Evolutionary conservation across 2,888 invertebrate species (phyloP), one percentile per base, ranked within the genome.

Genomic region (Drosophila robusta): DNA sequence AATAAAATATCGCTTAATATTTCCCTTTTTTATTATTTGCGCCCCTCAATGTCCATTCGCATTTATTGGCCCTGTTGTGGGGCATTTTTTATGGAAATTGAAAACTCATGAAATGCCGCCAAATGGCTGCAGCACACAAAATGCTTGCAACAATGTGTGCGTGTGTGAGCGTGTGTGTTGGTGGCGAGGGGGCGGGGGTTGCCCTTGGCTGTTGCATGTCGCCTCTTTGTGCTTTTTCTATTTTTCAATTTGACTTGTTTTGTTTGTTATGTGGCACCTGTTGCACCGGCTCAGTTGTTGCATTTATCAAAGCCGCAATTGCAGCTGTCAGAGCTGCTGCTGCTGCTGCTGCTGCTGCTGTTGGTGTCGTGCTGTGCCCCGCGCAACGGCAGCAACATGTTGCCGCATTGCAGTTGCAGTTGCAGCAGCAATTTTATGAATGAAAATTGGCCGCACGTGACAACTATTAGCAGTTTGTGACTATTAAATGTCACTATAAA

Each of bases 401-500:
- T 62, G 72, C 63, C 9, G 70, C 58, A 49, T 24, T 66, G 39
- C 56, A 65, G 50, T 58, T 56, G 63, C 63, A 47, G 51, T 63
- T 51, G 62, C 63, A 47, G 51, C 61, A 49, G 62, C 65, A 42
- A 57, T 88, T 83, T 83, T 82, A 88, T 83, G 88, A 88, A 83
- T 83, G 88, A 71, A 83, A 76, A 70, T 79, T 74, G 68, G 67
- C 55, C 42, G 78, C 88, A 87, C 82, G 82, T 87, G 86, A 78
- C 82, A 87, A 82, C 82, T 87, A 82, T 87, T 82, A 82, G 86
- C 71, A 45, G 78, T 78, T 78, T 81, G 72, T 68, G 62, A 70
- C 82, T 81, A 81, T 82, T 78, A 78, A 82, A 87, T 82, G 82
- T 85, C 82, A 85, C 70, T 64, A 73, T 81, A 77, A 73, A 67